Conservation (phyloP, 2,113 vertebrate genomes). For the Aptenodytes patagonicus region DNA sequence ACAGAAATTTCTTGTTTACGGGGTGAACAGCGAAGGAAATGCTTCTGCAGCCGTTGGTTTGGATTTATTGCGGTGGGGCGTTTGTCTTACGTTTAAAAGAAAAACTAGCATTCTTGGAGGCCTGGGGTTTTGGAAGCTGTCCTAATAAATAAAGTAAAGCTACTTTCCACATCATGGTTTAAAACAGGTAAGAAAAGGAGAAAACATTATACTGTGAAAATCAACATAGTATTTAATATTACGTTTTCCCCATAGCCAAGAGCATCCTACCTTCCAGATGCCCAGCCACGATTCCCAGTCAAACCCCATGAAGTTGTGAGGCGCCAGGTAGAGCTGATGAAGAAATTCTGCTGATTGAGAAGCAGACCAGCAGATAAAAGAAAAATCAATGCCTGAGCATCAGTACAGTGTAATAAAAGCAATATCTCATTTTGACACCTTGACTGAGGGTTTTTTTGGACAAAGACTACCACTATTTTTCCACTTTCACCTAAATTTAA, state of each 20-base stretch:
- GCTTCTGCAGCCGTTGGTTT: background rate
- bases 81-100: background rate
- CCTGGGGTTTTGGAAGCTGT: background rate
- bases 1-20: background rate
- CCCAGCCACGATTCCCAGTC: background rate
- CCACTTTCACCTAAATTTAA: background rate
- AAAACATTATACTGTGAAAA: background rate
- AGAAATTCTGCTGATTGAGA: slow-evolving; percentile 30
- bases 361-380: slow-evolving; percentile 1
- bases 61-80: background rate
- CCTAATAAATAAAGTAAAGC: background rate
- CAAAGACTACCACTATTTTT: background rate
- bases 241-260: background rate
- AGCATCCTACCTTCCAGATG: background rate
- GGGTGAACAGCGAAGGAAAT: background rate
- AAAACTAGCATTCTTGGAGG: background rate
- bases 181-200: background rate
- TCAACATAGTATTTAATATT: background rate
- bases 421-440: slow-evolving; percentile 34
- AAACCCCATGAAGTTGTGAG: background rate
- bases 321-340: background rate
- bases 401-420: slow-evolving; percentile 17
- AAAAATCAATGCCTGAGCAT: slow-evolving; percentile 18
- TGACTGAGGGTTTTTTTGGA: background rate
- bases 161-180: background rate